These are phyloP conservation scores for Chaenogobius annularis DNA, from an alignment of 2,113 vertebrate species.

Conservation along the genomic window DNA sequence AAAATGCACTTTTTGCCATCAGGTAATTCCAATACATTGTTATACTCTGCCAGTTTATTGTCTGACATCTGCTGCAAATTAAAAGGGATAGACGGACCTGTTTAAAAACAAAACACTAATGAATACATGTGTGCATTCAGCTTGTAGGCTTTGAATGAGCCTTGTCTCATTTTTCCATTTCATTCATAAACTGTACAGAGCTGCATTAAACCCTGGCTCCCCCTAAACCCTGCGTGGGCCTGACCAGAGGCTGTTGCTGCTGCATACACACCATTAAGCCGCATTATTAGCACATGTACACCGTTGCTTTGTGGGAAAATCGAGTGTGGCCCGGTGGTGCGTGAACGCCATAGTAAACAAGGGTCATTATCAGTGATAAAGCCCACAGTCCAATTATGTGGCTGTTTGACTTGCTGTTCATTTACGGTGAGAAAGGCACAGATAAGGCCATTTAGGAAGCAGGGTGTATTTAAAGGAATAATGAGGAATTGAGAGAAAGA, in stretches of 20 bases:
- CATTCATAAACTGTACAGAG: slow-evolving; percentile 45
- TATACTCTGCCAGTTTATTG: neutral
- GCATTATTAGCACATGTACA: slow-evolving; percentile 11
- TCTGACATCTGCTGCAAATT: neutral
- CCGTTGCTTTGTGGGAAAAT: slow-evolving; percentile 60
- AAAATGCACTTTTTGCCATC: neutral
- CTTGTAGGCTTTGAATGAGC: slow-evolving; percentile 40
- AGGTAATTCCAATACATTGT: neutral
- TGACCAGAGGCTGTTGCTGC: slow-evolving; percentile 9
- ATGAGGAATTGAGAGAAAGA: slow-evolving; percentile 12
- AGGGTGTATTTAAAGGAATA: slow-evolving; percentile 23
- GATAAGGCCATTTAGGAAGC: slow-evolving; percentile 53
- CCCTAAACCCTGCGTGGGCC: slow-evolving; percentile 11
- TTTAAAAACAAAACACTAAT: slow-evolving; percentile 15
- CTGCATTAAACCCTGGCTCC: slow-evolving; percentile 18
- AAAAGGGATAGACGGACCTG: slow-evolving; percentile 1
- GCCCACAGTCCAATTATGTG: slow-evolving; percentile 38
- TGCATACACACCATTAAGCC: slow-evolving; percentile 20
- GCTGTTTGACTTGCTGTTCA: slow-evolving; percentile 49
- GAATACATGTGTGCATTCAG: slow-evolving; percentile 3
- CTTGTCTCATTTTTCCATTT: slow-evolving; percentile 42
- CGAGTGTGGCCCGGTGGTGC: slow-evolving; percentile 47
- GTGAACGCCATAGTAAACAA: slow-evolving; percentile 60
- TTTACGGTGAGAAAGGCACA: slow-evolving; percentile 69
- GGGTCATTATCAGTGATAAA: slow-evolving; percentile 58